phyloP scores from a whole-genome alignment of 2,888 invertebrate genomes.

The Frankliniella intonsa region DNA sequence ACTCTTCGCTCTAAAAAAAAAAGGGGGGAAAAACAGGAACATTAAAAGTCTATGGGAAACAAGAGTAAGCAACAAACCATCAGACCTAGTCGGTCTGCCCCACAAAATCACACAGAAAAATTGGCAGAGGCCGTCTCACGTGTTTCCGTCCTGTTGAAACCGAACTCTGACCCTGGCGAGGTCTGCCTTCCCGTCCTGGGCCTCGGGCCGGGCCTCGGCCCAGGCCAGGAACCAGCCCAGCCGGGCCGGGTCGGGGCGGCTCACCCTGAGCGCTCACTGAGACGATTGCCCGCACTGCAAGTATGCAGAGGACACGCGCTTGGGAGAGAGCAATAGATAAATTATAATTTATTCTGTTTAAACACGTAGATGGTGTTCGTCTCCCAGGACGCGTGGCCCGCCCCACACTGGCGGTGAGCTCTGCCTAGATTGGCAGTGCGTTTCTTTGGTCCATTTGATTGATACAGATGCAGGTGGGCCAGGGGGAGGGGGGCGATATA shows the following conservation, averaged over 20 bases:
- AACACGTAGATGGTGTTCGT: too few relatives aligned
- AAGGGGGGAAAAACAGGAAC: neutral
- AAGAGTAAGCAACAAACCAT: neutral
- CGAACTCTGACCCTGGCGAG: too few relatives aligned
- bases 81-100: neutral
- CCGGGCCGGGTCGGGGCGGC: neutral
- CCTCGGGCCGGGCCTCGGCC: neutral
- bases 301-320: too few relatives aligned
- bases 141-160: too few relatives aligned
- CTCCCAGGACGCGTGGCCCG: too few relatives aligned
- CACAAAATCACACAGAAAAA: neutral
- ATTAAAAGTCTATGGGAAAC: neutral
- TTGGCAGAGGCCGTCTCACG: neutral
- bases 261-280: too few relatives aligned
- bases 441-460: constrained; percentile 10
- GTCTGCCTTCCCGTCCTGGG: neutral
- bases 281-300: too few relatives aligned
- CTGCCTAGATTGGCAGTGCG: neutral
- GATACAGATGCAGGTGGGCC: neutral
- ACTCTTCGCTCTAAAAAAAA: neutral
- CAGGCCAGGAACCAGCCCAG: neutral
- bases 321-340: too few relatives aligned
- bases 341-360: too few relatives aligned
- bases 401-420: too few relatives aligned
- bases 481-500: too few relatives aligned